Evolutionary conservation across 2,797 vertebrate genomes (phyloP), one percentile per base, ranked within the genome.

Genomic region (Gymnodraco acuticeps): DNA sequence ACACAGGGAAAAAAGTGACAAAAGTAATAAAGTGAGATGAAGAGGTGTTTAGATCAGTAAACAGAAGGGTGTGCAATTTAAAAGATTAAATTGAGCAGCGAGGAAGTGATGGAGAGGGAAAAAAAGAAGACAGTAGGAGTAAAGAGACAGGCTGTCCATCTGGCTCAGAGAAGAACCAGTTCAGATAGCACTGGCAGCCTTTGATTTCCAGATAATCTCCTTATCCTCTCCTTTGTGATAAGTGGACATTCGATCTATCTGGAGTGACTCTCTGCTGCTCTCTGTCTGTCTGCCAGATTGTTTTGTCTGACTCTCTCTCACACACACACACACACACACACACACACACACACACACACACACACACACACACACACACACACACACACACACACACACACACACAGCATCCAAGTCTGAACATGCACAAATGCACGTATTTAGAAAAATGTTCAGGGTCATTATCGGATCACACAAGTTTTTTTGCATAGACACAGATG

Each of bases 201-300:
- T 90, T 87, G 86, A 89, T 88, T 88, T 78, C 80, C 73, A 64
- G 91, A 95, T 94, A 91, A 95, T 92, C 88, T 91, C 86, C 84
- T 94, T 92, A 94, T 93, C 90, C 87, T 66, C 58, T 64, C 54
- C 77, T 80, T 82, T 82, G 90, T 87, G 88, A 94, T 96, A 95
- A 92, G 93, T 95, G 93, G 91, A 90, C 88, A 91, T 69, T 85
- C 81, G 86, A 93, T 92, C 78, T 78, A 75, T 93, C 88, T 91
- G 92, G 81, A 92, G 80, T 89, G 88, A 89, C 82, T 81, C 64
- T 66, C 80, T 77, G 69, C 70, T 82, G 67, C 64, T 69, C 78
- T 55, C 68, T 74, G 70, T 78, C 87, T 91, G 89, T 92, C 92
- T 93, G 84, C 75, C 60, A 72, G 72, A 88, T 71, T 80, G 76